Base-by-base conservation (phyloP, 2,888 invertebrate species). In the Peribatodes rhomboidaria region DNA sequence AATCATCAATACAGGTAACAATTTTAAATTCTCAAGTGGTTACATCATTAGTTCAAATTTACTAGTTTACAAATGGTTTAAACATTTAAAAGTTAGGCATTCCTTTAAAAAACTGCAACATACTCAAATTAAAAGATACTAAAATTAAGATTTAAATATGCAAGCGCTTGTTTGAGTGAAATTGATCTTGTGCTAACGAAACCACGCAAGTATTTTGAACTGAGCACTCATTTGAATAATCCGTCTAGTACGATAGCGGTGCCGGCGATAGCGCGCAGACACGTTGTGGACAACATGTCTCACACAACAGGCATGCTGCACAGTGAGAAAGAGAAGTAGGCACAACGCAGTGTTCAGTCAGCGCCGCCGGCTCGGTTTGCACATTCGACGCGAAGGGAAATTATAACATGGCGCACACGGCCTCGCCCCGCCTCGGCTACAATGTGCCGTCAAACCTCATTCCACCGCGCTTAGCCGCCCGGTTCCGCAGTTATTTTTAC, bases 401-500 rank as follows among this genome's bases (percentile, higher is more conserved):
- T 92, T 92, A 92, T 92, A 92, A 90, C 86, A 91, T 89, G 91
- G 92, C 92, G 91, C 90, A 90, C 86, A 87, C 89, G 88, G 88
- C 87, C 90, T 91, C 90, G 91, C 88, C 91, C 92, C 92, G 91
- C 92, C 92, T 91, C 87, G 81, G 86, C 88, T 89, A 92, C 92
- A 91, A 88, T 90, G 91, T 89, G 91, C 91, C 91, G 92, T 92
- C 92, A 90, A 92, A 92, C 91, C 91, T 92, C 92, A 92, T 92
- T 92, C 92, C 92, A 89, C 87, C 85, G 89, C 85, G 89, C 88
- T 90, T 90, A 89, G 91, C 89, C 86, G 90, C 90, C 86, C 88
- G 89, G 89, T 92, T 92, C 92, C 92, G 93, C 92, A 90, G 92
- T 92, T 93, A 93, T 93, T 92, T 93, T 92, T 93, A 93, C 93